Evolutionary conservation across 2,797 vertebrate genomes (phyloP).

Genomic region (Tapera naevia): DNA sequence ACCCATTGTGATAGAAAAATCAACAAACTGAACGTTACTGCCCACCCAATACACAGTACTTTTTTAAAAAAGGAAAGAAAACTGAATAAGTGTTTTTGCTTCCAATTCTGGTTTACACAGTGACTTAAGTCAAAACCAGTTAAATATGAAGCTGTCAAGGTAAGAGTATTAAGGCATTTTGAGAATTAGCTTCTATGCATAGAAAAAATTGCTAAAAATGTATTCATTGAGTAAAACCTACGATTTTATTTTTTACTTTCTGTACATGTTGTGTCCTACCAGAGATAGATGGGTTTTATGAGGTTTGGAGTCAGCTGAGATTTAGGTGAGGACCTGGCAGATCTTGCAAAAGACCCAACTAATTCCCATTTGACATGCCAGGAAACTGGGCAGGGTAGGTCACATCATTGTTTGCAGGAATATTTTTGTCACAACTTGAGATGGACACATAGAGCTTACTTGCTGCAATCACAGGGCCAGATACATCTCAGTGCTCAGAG

Average conservation of each 20-base stretch:
- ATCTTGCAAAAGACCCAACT: not conserved
- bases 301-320: not conserved
- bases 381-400: fast-evolving
- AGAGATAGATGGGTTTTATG: fast-evolving
- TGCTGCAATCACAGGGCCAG: fast-evolving
- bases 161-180: not conserved
- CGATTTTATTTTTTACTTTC: not conserved
- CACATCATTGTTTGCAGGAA: fast-evolving
- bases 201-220: not conserved
- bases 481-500: not conserved
- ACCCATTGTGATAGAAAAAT: not conserved
- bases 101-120: not conserved
- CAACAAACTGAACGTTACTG: not conserved
- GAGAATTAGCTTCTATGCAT: not conserved
- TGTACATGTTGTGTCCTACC: not conserved
- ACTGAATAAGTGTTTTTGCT: fast-evolving
- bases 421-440: not conserved
- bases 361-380: not conserved
- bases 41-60: not conserved
- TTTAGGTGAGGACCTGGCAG: not conserved
- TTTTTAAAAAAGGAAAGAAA: fast-evolving
- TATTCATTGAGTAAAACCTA: not conserved
- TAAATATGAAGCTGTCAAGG: not conserved
- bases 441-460: fast-evolving
- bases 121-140: not conserved